Conservation (phyloP, 2,888 invertebrate genomes). For the Bombylius major region DNA sequence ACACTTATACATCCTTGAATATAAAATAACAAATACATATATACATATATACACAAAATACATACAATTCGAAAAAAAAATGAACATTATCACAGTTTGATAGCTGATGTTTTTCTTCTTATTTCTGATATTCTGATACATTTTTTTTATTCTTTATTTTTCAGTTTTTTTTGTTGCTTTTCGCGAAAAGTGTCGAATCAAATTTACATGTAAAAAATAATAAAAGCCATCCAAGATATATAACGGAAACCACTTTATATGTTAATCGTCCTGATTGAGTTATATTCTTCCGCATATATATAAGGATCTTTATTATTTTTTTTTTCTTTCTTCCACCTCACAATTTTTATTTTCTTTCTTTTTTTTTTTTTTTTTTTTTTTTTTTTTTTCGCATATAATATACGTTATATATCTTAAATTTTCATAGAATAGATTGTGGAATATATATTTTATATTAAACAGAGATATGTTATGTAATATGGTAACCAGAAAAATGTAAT, state of each 20-base stretch:
- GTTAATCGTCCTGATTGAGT: constrained; percentile 15
- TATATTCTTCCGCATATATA: constrained; percentile 4
- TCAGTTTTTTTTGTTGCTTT: neutral
- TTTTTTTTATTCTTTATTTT: neutral
- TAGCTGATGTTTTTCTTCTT: neutral
- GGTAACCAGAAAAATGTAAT: too few species aligned
- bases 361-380: too few species aligned
- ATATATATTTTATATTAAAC: too few species aligned
- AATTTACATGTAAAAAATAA: constrained; percentile 14
- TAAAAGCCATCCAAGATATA: constrained; percentile 13
- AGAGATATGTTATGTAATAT: too few species aligned
- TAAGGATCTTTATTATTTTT: neutral
- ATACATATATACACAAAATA: too few species aligned
- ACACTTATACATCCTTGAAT: too few species aligned
- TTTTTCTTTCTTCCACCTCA: too few species aligned
- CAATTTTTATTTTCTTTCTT: too few species aligned
- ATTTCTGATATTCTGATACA: neutral
- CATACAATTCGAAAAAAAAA: neutral
- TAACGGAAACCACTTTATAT: constrained; percentile 15
- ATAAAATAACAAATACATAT: too few species aligned
- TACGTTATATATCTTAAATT: too few species aligned
- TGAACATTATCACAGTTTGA: neutral
- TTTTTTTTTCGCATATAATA: too few species aligned
- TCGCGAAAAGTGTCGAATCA: constrained; percentile 9
- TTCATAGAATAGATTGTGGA: too few species aligned